Evolutionary conservation across 92 coral and sea anemone species (phyloP).

Genomic region (Epizoanthus illoricatus): DNA sequence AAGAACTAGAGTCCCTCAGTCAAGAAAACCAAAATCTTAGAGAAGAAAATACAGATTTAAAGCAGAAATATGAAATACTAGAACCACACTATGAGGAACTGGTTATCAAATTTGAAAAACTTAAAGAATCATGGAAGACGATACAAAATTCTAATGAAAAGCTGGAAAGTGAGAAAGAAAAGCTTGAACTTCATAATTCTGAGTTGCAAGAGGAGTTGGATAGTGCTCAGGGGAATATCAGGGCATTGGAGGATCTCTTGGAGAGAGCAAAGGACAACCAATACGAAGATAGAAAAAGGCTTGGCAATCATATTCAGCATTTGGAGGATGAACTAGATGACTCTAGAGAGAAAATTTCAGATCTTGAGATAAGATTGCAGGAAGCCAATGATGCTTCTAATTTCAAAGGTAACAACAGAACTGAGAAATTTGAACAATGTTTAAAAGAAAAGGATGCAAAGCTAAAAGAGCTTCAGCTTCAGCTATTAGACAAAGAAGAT

Average conservation of each 20-base stretch:
- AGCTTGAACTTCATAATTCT: conserved; percentile 46
- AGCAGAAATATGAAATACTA: conserved; percentile 57
- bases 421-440: conserved; percentile 52
- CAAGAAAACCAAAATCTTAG: conserved; percentile 51
- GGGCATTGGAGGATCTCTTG: conserved; percentile 57
- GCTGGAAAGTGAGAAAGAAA: conserved; percentile 55
- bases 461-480: conserved; percentile 20
- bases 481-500: conserved; percentile 30
- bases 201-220: conserved; percentile 65
- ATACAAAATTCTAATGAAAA: conserved; percentile 64
- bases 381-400: conserved; percentile 35
- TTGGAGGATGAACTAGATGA: conserved; percentile 70
- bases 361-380: conserved; percentile 57
- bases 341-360: conserved; percentile 51
- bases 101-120: conserved; percentile 62
- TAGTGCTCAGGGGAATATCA: conserved; percentile 61
- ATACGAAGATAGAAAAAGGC: conserved; percentile 55
- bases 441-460: conserved; percentile 43
- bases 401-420: conserved; percentile 30
- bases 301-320: conserved; percentile 52
- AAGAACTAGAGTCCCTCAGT: conserved; percentile 42
- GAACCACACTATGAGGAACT: conserved; percentile 65
- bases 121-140: conserved; percentile 63
- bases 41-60: conserved; percentile 54
- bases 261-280: conserved; percentile 43